Percentiles rank a stretch among this genome's conserved stretches.
These are phyloP conservation scores for Orgyia antiqua DNA, from an alignment of 2,888 invertebrate genomes.

Conservation along the genomic window DNA sequence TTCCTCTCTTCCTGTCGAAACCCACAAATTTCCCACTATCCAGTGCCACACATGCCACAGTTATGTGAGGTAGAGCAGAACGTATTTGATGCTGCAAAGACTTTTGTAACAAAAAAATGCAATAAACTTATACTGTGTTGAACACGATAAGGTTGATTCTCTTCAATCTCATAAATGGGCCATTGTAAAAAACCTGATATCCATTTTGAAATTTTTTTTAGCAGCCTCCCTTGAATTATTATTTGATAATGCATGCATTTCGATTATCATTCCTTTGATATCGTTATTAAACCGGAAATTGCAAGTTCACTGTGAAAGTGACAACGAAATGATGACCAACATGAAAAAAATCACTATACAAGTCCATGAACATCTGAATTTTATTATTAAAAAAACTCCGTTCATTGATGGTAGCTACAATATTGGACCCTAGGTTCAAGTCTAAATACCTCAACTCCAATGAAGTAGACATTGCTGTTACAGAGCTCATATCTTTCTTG, in stretches of 20 bases:
- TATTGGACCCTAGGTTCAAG: conserved; percentile 9
- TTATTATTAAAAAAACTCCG: no score
- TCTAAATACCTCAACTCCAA: conserved; percentile 13
- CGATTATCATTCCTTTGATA: conserved; percentile 3
- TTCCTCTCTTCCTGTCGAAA: conserved; percentile 5
- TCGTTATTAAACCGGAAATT: conserved; percentile 2
- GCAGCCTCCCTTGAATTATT: conserved; percentile 8
- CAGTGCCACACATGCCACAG: background rate
- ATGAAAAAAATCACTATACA: background rate
- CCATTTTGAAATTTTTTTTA: conserved; percentile 6
- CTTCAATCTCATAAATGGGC: conserved; percentile 3
- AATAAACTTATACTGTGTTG: background rate
- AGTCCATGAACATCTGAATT: background rate
- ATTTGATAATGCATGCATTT: conserved; percentile 8
- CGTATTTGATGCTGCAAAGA: no score
- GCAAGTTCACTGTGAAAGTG: no score
- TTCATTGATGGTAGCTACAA: conserved; percentile 4
- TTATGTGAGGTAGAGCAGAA: background rate
- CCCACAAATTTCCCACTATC: conserved; percentile 1
- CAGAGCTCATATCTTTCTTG: conserved; percentile 12
- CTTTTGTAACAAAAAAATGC: no score
- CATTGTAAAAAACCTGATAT: conserved; percentile 7
- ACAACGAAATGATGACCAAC: no score
- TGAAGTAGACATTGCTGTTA: conserved; percentile 13
- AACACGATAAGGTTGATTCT: background rate